Base-by-base conservation (phyloP, 2,797 vertebrate species). In the Pelodytes ibericus region DNA sequence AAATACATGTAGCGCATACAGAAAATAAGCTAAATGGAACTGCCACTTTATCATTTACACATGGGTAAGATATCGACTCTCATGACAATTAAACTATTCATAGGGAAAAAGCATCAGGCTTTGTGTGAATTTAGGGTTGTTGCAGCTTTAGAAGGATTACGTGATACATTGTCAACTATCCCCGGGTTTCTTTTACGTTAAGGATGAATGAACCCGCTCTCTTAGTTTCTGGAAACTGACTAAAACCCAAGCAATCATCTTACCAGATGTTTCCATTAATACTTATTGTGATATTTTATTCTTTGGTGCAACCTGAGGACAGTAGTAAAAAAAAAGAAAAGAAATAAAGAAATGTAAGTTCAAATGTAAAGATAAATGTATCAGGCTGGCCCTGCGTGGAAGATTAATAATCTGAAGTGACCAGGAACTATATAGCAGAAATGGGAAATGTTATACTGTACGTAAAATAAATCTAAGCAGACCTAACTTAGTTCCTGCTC, bases 401-500 rank as follows among this genome's bases (percentile, higher is more conserved):
- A 70, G 6, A 69, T 26, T 58, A 61, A 1, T 16, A 60, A 80
- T 85, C 78, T 18, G 80, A 81, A 78, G 62, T 65, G 25, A 72
- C 20, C 4, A 8, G 51, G 24, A 33, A 26, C 57, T 16, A 73
- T 71, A 59, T 81, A 81, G 62, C 61, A 56, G 29, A 20, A 74
- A 0, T 1, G 7, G 22, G 51, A 30, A 56, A 47, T 44, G 49
- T 85, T 82, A 31, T 63, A 74, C 47, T 49, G 59, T 80, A 41
- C 62, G 39, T 71, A 53, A 85, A 86, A 79, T 77, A 84, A 85
- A 81, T 68, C 10, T 7, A 5, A 78, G 36, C n/a, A 66, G 3
- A 33, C 44, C 80, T 67, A 73, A 56, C 80, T 71, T 79, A 41
- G 10, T 75, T 80, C 73, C 31, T 81, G 77, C 29, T 68, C 70